phyloP scores from a whole-genome alignment of 1,140 invertebrate genomes.

The Papilio polytes region DNA sequence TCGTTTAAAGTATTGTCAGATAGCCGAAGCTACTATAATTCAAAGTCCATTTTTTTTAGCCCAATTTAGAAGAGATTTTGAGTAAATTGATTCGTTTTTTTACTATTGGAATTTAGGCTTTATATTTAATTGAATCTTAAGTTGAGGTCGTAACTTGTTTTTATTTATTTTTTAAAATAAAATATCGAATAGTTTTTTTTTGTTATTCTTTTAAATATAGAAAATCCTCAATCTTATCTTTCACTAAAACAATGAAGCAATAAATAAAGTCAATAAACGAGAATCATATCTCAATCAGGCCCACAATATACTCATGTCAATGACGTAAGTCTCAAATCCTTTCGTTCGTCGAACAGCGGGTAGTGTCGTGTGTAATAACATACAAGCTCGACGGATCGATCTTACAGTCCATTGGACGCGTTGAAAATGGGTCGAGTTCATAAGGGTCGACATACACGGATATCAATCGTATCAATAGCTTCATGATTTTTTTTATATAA shows the following conservation, averaged over 20 bases:
- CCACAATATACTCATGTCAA: background rate
- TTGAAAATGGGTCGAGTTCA: conserved; percentile 19
- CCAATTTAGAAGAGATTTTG: background rate
- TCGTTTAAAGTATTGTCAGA: background rate
- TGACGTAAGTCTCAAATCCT: conserved; percentile 5
- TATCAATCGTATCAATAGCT: too few relatives aligned
- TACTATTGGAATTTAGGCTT: background rate
- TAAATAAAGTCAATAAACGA: background rate
- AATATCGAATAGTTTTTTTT: too few relatives aligned
- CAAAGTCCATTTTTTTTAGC: background rate
- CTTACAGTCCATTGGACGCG: background rate
- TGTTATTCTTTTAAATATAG: background rate
- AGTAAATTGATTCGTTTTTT: background rate
- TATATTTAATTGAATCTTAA: background rate
- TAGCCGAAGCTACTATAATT: background rate
- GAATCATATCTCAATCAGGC: background rate
- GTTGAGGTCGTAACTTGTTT: background rate
- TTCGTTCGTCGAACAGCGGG: background rate
- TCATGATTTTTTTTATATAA: too few relatives aligned
- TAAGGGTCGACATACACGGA: conserved; percentile 9
- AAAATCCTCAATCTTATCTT: background rate
- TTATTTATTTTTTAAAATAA: background rate
- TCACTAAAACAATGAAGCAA: background rate
- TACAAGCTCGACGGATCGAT: background rate
- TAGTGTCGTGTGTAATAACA: background rate